A percentile compares a stretch with the other conserved stretches of the same genome.
These are phyloP conservation scores for Cherax destructor DNA, from an alignment of 1,140 invertebrate species.

Conservation along the genomic window DNA sequence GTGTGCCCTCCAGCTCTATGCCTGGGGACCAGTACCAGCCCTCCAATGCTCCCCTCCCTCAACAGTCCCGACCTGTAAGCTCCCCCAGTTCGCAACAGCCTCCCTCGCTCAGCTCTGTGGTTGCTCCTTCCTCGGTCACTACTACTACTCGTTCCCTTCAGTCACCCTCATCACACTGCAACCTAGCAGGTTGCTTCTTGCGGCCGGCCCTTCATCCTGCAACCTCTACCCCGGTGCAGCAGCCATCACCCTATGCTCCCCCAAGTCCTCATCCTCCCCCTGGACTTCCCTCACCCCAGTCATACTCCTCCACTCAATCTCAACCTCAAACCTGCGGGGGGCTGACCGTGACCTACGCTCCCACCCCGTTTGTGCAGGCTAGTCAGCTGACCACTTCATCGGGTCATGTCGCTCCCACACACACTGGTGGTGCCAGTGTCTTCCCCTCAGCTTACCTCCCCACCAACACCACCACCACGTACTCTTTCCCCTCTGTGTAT, in stretches of 20 bases:
- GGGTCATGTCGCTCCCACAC: constrained; percentile 51
- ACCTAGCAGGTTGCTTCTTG: constrained; percentile 60
- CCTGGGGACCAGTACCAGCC: constrained; percentile 68
- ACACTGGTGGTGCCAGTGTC: constrained; percentile 47
- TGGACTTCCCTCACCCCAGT: constrained; percentile 55
- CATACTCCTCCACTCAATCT: constrained; percentile 33
- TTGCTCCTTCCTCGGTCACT: constrained; percentile 34
- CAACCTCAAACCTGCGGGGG: constrained; percentile 46
- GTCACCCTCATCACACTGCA: constrained; percentile 63
- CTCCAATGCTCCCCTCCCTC: constrained; percentile 43
- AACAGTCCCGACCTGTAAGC: constrained; percentile 28
- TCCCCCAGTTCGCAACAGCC: constrained; percentile 47
- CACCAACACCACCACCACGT: constrained; percentile 54
- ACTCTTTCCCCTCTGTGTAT: constrained; percentile 57
- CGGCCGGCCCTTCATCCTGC: constrained; percentile 54
- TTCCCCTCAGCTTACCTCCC: constrained; percentile 60
- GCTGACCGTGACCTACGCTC: constrained; percentile 50
- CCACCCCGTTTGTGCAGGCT: constrained; percentile 65
- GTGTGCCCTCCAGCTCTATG: constrained; percentile 61
- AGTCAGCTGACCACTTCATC: constrained; percentile 54
- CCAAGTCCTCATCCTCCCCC: constrained; percentile 63
- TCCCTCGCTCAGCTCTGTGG: constrained; percentile 25
- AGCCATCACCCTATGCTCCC: constrained; percentile 62
- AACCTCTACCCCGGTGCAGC: constrained; percentile 39
- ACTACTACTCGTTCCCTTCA: constrained; percentile 49